phyloP scores from a whole-genome alignment of 2,113 vertebrate species.

The Xiphias gladius region DNA sequence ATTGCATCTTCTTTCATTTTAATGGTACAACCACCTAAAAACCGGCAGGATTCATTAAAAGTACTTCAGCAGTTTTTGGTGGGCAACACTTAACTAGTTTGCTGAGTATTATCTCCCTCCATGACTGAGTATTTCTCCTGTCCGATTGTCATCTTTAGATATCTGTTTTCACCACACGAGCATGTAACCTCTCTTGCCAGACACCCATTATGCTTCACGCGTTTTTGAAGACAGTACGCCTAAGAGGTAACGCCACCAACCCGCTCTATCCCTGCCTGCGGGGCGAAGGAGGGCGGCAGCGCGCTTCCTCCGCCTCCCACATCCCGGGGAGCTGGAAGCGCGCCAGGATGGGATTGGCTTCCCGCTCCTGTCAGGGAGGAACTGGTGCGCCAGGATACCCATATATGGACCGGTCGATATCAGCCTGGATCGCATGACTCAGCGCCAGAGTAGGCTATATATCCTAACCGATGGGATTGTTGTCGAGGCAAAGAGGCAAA shows the following conservation, averaged over 20 bases:
- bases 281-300: conserved; percentile 44
- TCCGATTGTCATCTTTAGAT: background rate
- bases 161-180: background rate
- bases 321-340: conserved; percentile 70
- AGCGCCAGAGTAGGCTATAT: conserved; percentile 43
- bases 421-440: conserved; percentile 63
- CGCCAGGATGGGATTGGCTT: conserved; percentile 82
- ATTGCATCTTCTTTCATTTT: background rate
- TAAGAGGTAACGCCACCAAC: conserved; percentile 45
- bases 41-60: background rate
- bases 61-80: background rate
- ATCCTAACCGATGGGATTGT: conserved; percentile 14
- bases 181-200: conserved; percentile 16
- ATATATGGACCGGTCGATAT: conserved; percentile 78
- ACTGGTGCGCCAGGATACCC: conserved; percentile 76
- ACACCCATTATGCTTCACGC: conserved; percentile 35
- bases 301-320: conserved; percentile 65
- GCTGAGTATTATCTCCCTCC: background rate
- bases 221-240: conserved; percentile 56
- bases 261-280: conserved; percentile 54
- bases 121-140: background rate
- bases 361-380: conserved; percentile 79
- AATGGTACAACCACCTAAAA: background rate
- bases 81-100: background rate
- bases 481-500: background rate